These are phyloP conservation scores for Pelusios castaneus DNA, from an alignment of 2,113 vertebrate genomes.

Conservation along the genomic window DNA sequence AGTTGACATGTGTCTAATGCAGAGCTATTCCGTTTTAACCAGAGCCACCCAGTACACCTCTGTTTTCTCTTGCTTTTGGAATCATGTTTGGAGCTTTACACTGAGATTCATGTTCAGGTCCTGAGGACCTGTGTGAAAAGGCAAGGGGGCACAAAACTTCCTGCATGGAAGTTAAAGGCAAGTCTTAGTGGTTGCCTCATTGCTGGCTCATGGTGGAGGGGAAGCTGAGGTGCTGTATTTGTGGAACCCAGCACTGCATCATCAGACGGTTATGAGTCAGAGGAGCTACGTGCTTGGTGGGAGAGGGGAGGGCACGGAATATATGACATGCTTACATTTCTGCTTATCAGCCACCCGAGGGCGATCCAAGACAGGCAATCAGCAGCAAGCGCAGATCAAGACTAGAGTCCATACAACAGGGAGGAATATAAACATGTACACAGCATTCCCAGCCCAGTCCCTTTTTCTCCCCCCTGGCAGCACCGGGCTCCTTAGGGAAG, in stretches of 20 bases:
- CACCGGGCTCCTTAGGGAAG: background rate
- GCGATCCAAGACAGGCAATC: background rate
- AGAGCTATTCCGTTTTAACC: background rate
- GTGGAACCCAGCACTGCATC: background rate
- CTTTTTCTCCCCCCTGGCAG: background rate
- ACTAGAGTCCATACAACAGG: too few relatives aligned
- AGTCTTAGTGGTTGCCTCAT: background rate
- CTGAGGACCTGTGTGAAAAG: background rate
- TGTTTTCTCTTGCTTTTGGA: background rate
- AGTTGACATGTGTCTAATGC: background rate
- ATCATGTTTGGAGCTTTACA: background rate
- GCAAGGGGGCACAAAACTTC: background rate
- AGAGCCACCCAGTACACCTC: background rate
- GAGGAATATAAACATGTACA: background rate
- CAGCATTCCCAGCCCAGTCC: background rate
- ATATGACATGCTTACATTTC: background rate
- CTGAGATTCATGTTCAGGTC: background rate
- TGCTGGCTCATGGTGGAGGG: background rate
- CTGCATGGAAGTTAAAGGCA: background rate
- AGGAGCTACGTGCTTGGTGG: background rate
- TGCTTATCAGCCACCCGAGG: background rate
- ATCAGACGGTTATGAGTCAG: background rate
- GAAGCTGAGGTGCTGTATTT: background rate
- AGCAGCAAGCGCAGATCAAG: background rate
- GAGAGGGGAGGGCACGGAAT: background rate